Base-by-base conservation (phyloP, 1,140 invertebrate species). In the Temnothorax longispinosus region DNA sequence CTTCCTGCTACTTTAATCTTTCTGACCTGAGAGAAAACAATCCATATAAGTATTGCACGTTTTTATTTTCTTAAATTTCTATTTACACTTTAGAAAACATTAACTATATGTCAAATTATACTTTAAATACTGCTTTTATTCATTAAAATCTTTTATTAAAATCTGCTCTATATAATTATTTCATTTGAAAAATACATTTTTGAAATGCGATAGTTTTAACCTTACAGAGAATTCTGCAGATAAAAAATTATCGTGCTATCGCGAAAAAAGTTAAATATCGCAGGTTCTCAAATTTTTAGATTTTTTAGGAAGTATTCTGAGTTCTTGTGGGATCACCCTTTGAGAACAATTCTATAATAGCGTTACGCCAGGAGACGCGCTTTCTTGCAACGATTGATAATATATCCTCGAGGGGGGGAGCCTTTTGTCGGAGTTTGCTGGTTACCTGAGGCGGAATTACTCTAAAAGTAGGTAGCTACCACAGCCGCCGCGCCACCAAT, bases 391-490 rank as follows among this genome's bases (percentile, higher is more conserved):
- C 35, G 54, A 35, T 52, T 86, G 87, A 92, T 91, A 91, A 91
- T 90, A 58, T 74, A 87, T 90, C 89, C 85, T 90, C 58, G 52
- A 74, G 62, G 52, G 81, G 78, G 85, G 58, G 1, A 47, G 77
- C 10, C 74, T 74, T 62, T 75, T 75, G 76, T 38, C 60, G 18
- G 58, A 71, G 86, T 85, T 84, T 38, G 50, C 76, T 93, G 87
- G 77, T 92, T 92, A 92, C 87, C 86, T 56, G 50, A 89, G 89
- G 88, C 90, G 90, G 89, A 93, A 92, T 92, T 92, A 91, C 89
- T 92, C 91, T 92, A 92, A 91, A 94, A 93, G 92, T 92, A 89
- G 89, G 86, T 87, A 91, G 82, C 88, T 84, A 89, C 89, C 87
- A 41, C 27, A 71, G 52, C 81, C 75, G 88, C 81, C 81, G 54